Evolutionary conservation across 2,888 invertebrate genomes (phyloP), one percentile per base, ranked within the genome.

Genomic region (Tetheella fluctuosa): DNA sequence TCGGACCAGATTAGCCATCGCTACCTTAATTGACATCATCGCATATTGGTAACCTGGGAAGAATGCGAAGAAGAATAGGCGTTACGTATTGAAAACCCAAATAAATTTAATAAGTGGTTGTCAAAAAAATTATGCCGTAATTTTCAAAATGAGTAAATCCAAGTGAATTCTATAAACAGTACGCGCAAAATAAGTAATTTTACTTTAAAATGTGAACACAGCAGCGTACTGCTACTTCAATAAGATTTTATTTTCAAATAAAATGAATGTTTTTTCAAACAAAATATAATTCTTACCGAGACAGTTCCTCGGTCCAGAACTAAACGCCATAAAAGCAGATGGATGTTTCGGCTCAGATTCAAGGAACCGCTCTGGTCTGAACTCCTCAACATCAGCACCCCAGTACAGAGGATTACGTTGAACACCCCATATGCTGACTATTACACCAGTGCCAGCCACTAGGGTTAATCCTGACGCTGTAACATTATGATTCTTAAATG

Each of bases 331-430:
- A 61, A 70, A 85, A 0, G 80, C 79, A 7, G 70, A 71, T 0
- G 81, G 77, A 39, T 85, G 76, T 10, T 63, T 65, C 2, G 73
- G 65, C 1, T 65, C 62, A 7, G 59, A 67, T 58, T 81, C 70
- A 1, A 85, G 57, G 64, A 87, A 89, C 23, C 89, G 68, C 20
- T 87, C 85, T 0, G 88, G 88, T n/a, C 75, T 69, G 70, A 82
- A 89, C 42, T 69, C 53, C 37, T 84, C 82, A 0, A 81, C 82
- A 37, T 87, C 83, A 0, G 70, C 60, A 0, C 88, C 87, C 88
- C 88, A 89, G 67, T 83, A 83, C 2, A 60, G 63, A 0, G 83
- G 81, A 67, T 88, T 83, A 23, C 86, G 82, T 53, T 87, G 84
- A 0, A 80, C 59, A 0, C 79, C 81, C 80, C 81, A 84, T 25